Evolutionary conservation across 2,113 vertebrate genomes (phyloP), one percentile per base, ranked within the genome.

Genomic region (Seriola quinqueradiata): DNA sequence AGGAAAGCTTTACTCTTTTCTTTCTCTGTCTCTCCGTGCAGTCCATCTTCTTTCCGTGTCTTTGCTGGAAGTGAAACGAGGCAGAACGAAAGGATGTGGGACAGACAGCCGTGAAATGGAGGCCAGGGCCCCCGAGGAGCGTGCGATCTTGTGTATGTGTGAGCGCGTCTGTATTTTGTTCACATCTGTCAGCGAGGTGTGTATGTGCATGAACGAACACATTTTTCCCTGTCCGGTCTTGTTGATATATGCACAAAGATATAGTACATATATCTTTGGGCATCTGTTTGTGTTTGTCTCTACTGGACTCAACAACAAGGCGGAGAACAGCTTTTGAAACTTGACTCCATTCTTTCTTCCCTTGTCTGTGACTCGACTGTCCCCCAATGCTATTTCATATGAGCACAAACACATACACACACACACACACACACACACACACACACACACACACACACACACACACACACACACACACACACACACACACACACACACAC

Each of bases 91-190:
- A 89, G 83, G 88, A 94, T 94, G 92, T 92, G 92, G 92, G 92
- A 90, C 86, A 88, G 91, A 91, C 70, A 89, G 94, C 89, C 81
- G 50, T 95, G 94, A 96, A 96, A 96, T 75, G 90, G 88, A 95
- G 94, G 91, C 91, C 77, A 23, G 75, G 92, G 90, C 91, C 94
- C 94, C 81, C 21, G 77, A 81, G 71, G 84, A 69, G 81, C 40
- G 78, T 72, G 72, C 17, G 48, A 48, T 1, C 13, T 50, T 48
- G 73, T 48, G 36, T 0, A 23, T 70, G 69, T 71, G 42, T 38
- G 14, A n/a, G 71, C 63, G 73, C 44, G 57, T 83, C 44, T 70
- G 70, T 55, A 61, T 75, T 75, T 76, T 40, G 34, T 38, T 50
- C 77, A 59, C 61, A 59, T 67, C 52, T 81, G 77, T 80, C 46